phyloP scores from a whole-genome alignment of 2,797 vertebrate genomes.

The Cheirogaleus major region DNA sequence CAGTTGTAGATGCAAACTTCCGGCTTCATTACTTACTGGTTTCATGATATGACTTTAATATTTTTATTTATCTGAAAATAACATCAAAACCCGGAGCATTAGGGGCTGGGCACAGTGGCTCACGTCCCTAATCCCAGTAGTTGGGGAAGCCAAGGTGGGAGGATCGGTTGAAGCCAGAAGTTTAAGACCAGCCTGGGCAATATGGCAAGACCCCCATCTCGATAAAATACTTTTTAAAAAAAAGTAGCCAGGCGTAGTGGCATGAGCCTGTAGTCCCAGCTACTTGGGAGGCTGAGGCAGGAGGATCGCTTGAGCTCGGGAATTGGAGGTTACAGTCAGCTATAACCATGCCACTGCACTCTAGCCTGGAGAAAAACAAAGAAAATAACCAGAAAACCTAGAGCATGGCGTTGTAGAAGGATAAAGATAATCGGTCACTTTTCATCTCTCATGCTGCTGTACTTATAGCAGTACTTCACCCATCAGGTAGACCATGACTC shows the following conservation, averaged over 20 bases:
- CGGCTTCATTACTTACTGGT: background rate
- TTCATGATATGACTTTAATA: background rate
- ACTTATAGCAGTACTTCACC: background rate
- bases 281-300: background rate
- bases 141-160: background rate
- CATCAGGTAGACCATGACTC: background rate
- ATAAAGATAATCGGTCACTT: background rate
- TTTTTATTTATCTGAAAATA: constrained; percentile 12
- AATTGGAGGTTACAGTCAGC: background rate
- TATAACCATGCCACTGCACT: background rate
- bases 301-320: background rate
- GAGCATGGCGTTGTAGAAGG: background rate
- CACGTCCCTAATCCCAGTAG: background rate
- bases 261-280: background rate
- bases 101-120: background rate
- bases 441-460: background rate
- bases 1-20: background rate
- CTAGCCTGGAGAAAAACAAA: background rate
- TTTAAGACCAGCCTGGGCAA: background rate
- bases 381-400: background rate
- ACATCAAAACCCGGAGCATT: background rate
- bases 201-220: background rate
- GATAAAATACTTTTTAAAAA: background rate
- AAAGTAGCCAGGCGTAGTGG: background rate
- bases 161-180: background rate